Evolutionary conservation across 2,113 vertebrate genomes (phyloP), one percentile per base, ranked within the genome.

Genomic region (Peromyscus polionotus): DNA sequence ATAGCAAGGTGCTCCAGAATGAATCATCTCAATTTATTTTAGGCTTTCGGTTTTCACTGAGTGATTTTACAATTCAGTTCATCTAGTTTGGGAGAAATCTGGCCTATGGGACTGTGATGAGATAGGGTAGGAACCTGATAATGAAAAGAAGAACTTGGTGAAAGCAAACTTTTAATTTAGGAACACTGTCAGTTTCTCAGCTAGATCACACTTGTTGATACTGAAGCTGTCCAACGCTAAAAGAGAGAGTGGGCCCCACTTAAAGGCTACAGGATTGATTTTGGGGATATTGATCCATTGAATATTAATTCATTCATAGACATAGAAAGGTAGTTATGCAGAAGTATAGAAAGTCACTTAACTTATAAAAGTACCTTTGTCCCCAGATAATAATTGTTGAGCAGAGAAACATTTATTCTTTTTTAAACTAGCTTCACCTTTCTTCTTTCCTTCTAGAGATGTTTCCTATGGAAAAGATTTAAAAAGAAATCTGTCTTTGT

Each of bases 11-110:
- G 11, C 93, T 96, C 81, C 87, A 51, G 92, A 77, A 97, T 98
- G 98, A 98, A 95, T 98, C 98, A 98, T 91, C 84, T 72, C 88
- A 93, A 45, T 96, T 98, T 98, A 98, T 98, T 98, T 98, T 96
- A 81, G 92, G 89, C 91, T 93, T 97, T 85, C 85, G 8, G 9
- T 97, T 98, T 97, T 93, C 76, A 94, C 45, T 28, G 39, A 93
- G 45, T 87, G 26, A 95, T 88, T 96, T 67, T n/a, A 63, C 80
- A 97, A 96, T 98, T 97, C 97, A 97, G 90, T 97, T 95, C 85
- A 75, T 97, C 33, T 73, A 68, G 51, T 11, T 94, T 51, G 68
- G 45, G 83, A 95, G 67, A 94, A 94, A 57, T 48, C 68, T 94
- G 63, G 81, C 76, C 19, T 45, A 68, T 24, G 72, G 45, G 51